Base-by-base conservation (phyloP, 2,888 invertebrate species). In the Zaprionus lineosus region DNA sequence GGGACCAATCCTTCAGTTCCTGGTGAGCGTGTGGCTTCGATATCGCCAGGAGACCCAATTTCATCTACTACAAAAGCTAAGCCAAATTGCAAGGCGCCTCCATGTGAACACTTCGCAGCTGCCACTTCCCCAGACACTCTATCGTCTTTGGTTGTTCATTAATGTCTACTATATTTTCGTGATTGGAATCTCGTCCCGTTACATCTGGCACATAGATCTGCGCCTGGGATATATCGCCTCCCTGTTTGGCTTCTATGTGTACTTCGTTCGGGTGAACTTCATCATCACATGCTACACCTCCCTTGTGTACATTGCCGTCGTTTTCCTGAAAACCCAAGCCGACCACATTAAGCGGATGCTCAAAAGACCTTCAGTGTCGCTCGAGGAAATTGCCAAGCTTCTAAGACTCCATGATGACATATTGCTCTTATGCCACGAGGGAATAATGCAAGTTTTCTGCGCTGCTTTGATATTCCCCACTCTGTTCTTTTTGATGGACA, bases 251-350 rank as follows among this genome's bases (percentile, higher is more conserved):
- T 62, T 59, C 18, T 36, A 8, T 14, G 3, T 58, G 3, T 63
- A 63, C 1, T 36, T 67, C 14, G n/a, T 71, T 4, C 56, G 44
- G 6, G 60, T 53, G 0, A 75, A 66, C 2, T 84, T 67, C 26
- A 58, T 59, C 7, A 34, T 50, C 16, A 64, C 51, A 15, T 79
- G 63, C 41, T 83, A 84, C 36, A 15, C 40, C 9, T 21, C 55
- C 0, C 41, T 76, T 16, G 62, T 81, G 5, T 9, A 16, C 21
- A 7, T 3, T 3, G 3, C 7, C 3, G 7, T 3, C 4, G 4
- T 5, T 5, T 7, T 21, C 4, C 21, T 21, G 21, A 3, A 21
- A 7, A 7, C 21, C 3, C 21, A 21, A 7, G 21, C 21, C 3
- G 21, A 3, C 4, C 21, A 5, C 3, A 3, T 21, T 21, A 21